Evolutionary conservation across 1,140 invertebrate species (phyloP).

Genomic region (Drosophila lacertosa): DNA sequence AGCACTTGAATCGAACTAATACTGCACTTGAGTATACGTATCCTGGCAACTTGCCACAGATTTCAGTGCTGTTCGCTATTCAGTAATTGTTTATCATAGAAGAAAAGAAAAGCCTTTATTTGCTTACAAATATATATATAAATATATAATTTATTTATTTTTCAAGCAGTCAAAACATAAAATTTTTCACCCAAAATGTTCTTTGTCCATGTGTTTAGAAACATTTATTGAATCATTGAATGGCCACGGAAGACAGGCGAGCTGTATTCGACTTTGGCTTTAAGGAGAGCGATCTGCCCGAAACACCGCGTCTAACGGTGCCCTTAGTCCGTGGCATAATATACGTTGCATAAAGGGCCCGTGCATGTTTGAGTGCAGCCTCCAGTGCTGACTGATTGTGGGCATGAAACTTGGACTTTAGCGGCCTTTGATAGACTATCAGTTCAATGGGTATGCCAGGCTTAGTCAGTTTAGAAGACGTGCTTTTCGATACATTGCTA

Average conservation of each 20-base stretch:
- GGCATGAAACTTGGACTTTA: not conserved
- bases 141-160: conserved; percentile 3
- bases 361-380: not conserved
- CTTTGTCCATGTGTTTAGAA: not conserved
- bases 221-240: not conserved
- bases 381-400: not conserved
- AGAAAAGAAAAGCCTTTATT: too few species aligned
- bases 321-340: conserved; percentile 12
- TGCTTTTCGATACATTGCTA: not conserved
- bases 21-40: conserved; percentile 1
- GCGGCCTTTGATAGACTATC: conserved; percentile 21
- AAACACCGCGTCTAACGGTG: not conserved
- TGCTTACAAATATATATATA: not conserved
- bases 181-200: not conserved
- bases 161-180: not conserved
- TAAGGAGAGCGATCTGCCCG: not conserved
- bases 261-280: not conserved
- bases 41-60: not conserved
- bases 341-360: not conserved
- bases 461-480: not conserved
- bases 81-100: too few species aligned
- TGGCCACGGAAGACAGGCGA: too few species aligned
- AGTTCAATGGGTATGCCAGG: conserved; percentile 36
- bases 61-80: not conserved
- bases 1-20: conserved; percentile 41